These are phyloP conservation scores for Stenichneumon culpator DNA, from an alignment of 2,888 invertebrate species.

Conservation along the genomic window DNA sequence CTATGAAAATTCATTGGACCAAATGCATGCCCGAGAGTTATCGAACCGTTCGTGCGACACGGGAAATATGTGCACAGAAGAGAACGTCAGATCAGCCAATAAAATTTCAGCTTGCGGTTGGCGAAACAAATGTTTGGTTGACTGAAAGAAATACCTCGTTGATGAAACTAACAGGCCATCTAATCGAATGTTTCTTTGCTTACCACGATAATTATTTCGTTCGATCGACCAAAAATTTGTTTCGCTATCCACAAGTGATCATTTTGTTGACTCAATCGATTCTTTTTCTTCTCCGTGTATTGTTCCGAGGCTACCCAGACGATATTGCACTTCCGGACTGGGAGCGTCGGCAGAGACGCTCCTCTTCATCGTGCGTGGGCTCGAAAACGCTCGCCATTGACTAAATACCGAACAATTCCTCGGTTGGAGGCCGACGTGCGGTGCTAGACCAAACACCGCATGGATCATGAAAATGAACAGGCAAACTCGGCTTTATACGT, in stretches of 20 bases:
- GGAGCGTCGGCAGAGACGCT: constrained; percentile 13
- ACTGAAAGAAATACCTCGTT: too few species aligned
- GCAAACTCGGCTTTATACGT: background rate
- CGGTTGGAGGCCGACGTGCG: constrained; percentile 55
- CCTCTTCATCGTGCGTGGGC: background rate
- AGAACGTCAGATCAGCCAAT: too few species aligned
- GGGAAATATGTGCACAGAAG: too few species aligned
- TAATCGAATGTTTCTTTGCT: too few species aligned
- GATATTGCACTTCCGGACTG: constrained; percentile 32
- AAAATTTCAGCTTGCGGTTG: too few species aligned
- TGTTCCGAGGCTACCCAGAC: background rate
- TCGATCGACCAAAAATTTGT: too few species aligned
- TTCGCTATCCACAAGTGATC: too few species aligned
- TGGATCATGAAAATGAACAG: constrained; percentile 35
- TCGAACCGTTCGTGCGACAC: background rate
- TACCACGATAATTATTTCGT: too few species aligned
- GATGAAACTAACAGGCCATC: too few species aligned
- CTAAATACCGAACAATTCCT: constrained; percentile 70
- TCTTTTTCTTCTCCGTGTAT: background rate
- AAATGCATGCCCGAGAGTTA: background rate
- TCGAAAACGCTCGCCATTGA: background rate
- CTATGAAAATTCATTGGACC: background rate
- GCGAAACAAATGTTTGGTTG: too few species aligned
- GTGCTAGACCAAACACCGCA: constrained; percentile 23
- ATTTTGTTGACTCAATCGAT: too few species aligned